Conservation (phyloP, 2,113 vertebrate species). For the Hydrolagus affinis region DNA sequence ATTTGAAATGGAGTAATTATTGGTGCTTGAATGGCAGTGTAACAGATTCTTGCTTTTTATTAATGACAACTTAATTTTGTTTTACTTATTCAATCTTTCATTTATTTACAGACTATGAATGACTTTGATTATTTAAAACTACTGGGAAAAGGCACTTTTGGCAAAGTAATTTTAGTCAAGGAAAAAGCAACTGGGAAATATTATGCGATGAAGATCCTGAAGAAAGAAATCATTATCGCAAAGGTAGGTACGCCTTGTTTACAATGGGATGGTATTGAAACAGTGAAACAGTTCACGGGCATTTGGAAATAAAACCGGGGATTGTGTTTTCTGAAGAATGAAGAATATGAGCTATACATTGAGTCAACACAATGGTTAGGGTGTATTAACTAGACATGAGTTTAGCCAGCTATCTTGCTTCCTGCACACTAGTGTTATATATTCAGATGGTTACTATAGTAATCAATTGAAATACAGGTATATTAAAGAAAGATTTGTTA, state of each 20-base stretch:
- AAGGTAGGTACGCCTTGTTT: conserved; percentile 62
- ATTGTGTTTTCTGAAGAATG: neutral
- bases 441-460: neutral
- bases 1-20: no score
- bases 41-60: conserved; percentile 1
- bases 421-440: neutral
- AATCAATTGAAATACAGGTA: neutral
- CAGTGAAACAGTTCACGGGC: neutral
- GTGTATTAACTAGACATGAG: no score
- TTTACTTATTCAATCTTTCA: conserved; percentile 37
- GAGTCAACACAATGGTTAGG: neutral
- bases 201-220: conserved; percentile 97
- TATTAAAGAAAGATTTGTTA: neutral
- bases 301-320: neutral
- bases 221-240: conserved; percentile 97
- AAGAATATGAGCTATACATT: neutral
- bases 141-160: conserved; percentile 94
- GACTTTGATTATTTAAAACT: conserved; percentile 98
- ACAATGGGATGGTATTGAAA: neutral
- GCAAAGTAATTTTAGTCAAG: conserved; percentile 93
- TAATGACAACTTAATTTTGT: neutral
- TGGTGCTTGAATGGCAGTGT: conserved; percentile 1
- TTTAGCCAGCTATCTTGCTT: no score
- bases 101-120: conserved; percentile 79
- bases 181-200: conserved; percentile 97